Percentiles rank a stretch among this genome's conserved stretches.
phyloP scores from a whole-genome alignment of 2,113 vertebrate genomes.

The Girardinichthys multiradiatus region DNA sequence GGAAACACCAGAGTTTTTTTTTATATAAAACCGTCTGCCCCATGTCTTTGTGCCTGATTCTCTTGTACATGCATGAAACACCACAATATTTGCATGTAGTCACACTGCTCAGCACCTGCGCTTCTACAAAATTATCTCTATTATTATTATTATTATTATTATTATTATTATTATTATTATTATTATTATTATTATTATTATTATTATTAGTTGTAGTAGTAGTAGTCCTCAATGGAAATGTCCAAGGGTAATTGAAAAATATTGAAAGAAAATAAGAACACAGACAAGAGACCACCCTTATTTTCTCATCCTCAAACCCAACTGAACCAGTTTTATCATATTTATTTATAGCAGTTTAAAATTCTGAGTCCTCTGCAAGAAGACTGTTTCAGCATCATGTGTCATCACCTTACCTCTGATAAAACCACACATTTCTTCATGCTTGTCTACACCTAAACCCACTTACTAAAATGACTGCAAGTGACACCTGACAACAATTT shows the following conservation, averaged over 20 bases:
- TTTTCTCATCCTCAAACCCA: slow-evolving; percentile 31
- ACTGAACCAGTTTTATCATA: slow-evolving; percentile 56
- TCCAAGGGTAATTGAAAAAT: background rate
- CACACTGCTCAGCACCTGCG: slow-evolving; percentile 39
- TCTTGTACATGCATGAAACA: slow-evolving; percentile 20
- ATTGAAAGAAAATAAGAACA: slow-evolving; percentile 36
- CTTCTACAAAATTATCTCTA: background rate
- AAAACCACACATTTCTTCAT: slow-evolving; percentile 58
- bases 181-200: too few relatives aligned
- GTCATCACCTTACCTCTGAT: slow-evolving; percentile 58
- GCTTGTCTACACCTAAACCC: slow-evolving; percentile 56
- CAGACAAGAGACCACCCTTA: slow-evolving; percentile 25
- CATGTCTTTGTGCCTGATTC: slow-evolving; percentile 31
- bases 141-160: slow-evolving; percentile 4
- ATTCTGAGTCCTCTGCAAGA: slow-evolving; percentile 57
- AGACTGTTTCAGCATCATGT: slow-evolving; percentile 50
- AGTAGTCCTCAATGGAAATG: background rate
- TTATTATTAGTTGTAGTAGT: background rate
- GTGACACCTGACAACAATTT: slow-evolving; percentile 56
- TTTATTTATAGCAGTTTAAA: slow-evolving; percentile 69
- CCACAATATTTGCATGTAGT: slow-evolving; percentile 26
- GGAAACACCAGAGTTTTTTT: slow-evolving; percentile 31
- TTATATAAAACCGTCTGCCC: slow-evolving; percentile 29
- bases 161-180: background rate
- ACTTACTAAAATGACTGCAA: slow-evolving; percentile 48